A percentile compares a stretch with the other conserved stretches of the same genome.
Evolutionary conservation across 1,140 invertebrate species (phyloP).

Genomic region (Camponotus pennsylvanicus): DNA sequence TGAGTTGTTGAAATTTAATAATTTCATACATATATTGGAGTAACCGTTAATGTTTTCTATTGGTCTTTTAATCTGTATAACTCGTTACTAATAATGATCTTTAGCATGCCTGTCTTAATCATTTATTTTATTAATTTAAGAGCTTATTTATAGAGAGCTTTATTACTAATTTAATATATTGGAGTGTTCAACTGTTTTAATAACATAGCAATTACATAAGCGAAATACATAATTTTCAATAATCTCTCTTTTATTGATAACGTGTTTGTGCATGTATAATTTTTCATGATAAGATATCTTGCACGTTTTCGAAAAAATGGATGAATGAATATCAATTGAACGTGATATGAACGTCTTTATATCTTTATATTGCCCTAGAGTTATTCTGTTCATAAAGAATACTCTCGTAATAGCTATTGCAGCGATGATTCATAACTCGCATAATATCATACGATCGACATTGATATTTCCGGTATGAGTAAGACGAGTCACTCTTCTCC

Average conservation of each 20-base stretch:
- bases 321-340: conserved; percentile 14
- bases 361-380: conserved; percentile 7
- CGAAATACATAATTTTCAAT: conserved; percentile 11
- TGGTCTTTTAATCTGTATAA: too few species aligned
- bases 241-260: conserved; percentile 23
- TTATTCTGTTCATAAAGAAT: conserved; percentile 38
- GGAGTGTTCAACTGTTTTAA: background rate
- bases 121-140: too few species aligned
- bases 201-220: background rate
- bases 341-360: conserved; percentile 15
- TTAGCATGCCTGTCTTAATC: too few species aligned
- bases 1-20: too few species aligned
- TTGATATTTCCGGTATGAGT: conserved; percentile 58
- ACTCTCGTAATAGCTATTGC: background rate
- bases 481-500: background rate
- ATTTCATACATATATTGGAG: background rate
- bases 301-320: conserved; percentile 9
- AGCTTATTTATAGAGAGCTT: too few species aligned
- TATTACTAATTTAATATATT: too few species aligned
- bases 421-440: conserved; percentile 57
- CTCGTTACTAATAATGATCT: too few species aligned
- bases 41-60: too few species aligned
- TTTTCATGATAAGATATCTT: background rate
- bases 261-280: background rate
- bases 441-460: conserved; percentile 49